Evolutionary conservation across 2,113 vertebrate genomes (phyloP).

Genomic region (Ascaphus truei): DNA sequence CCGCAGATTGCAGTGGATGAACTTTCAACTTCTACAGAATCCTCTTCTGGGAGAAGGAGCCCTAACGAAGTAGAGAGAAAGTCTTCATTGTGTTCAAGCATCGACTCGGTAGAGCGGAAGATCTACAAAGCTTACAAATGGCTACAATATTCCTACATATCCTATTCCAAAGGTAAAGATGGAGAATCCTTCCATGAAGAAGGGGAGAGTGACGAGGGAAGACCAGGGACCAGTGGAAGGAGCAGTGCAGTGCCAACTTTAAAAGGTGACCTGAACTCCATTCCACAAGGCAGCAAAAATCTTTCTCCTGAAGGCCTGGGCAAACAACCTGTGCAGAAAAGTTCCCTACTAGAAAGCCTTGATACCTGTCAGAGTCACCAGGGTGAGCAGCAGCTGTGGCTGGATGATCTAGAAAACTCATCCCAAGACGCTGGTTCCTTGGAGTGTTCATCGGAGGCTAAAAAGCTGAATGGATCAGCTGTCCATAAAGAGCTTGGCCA

Average conservation of each 20-base stretch:
- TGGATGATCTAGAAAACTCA: conserved; percentile 55
- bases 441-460: conserved; percentile 65
- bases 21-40: conserved; percentile 77
- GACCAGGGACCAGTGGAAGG: conserved; percentile 64
- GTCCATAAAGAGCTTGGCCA: conserved; percentile 59
- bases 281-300: conserved; percentile 46
- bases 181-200: conserved; percentile 59
- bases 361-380: conserved; percentile 48
- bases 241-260: conserved; percentile 40
- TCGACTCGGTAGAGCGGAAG: conserved; percentile 70
- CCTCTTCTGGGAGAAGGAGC: conserved; percentile 63
- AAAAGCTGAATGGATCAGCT: conserved; percentile 72
- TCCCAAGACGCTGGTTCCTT: conserved; percentile 52
- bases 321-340: conserved; percentile 56
- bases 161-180: conserved; percentile 67
- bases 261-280: conserved; percentile 44
- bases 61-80: conserved; percentile 54
- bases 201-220: conserved; percentile 62
- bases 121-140: conserved; percentile 78
- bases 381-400: conserved; percentile 42
- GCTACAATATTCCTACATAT: conserved; percentile 76
- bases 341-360: conserved; percentile 48
- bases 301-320: conserved; percentile 45
- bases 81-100: conserved; percentile 60
- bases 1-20: conserved; percentile 88